Evolutionary conservation across 2,888 invertebrate species (phyloP).

Genomic region (Caenorhabditis uteleia): DNA sequence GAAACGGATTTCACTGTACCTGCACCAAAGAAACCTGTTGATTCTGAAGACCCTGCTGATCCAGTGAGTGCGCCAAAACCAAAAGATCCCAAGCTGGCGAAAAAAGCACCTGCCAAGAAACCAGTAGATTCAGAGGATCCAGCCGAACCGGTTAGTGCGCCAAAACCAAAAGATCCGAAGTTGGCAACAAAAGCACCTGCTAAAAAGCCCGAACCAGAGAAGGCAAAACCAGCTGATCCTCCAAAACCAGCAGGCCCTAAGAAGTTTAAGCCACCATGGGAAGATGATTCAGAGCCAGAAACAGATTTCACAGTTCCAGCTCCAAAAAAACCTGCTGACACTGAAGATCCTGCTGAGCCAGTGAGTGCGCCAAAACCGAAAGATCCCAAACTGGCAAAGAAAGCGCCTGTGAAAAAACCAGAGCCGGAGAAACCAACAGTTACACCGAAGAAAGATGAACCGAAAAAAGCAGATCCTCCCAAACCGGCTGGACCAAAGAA

Average conservation of each 20-base stretch:
- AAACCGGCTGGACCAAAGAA: slow-evolving; percentile 31
- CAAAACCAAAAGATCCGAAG: slow-evolving; percentile 14
- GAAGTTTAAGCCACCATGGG: slow-evolving; percentile 28
- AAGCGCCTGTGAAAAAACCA: slow-evolving; percentile 6
- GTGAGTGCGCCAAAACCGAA: slow-evolving; percentile 22
- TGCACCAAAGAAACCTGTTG: slow-evolving; percentile 29
- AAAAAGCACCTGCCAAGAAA: slow-evolving; percentile 15
- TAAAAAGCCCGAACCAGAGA: slow-evolving; percentile 5
- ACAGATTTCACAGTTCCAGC: not conserved
- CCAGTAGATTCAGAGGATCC: slow-evolving; percentile 27
- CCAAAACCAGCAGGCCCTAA: slow-evolving; percentile 20
- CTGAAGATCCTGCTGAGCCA: slow-evolving; percentile 34
- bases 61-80: slow-evolving; percentile 32
- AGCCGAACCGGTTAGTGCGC: slow-evolving; percentile 34
- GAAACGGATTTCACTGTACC: slow-evolving; percentile 30
- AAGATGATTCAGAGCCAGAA: slow-evolving; percentile 28
- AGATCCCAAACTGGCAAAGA: slow-evolving; percentile 12
- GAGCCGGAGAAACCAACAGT: slow-evolving; percentile 3
- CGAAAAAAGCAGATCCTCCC: slow-evolving; percentile 28
- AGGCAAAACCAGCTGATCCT: slow-evolving; percentile 6
- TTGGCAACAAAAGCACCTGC: slow-evolving; percentile 23
- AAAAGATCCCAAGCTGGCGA: slow-evolving; percentile 40
- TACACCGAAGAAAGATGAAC: slow-evolving; percentile 8
- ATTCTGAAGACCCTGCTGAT: slow-evolving; percentile 43
- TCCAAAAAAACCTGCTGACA: slow-evolving; percentile 26